A percentile compares a stretch with the other conserved stretches of the same genome.
Conservation (phyloP, 1,140 invertebrate genomes). For the Akabosia matsudoensis region DNA sequence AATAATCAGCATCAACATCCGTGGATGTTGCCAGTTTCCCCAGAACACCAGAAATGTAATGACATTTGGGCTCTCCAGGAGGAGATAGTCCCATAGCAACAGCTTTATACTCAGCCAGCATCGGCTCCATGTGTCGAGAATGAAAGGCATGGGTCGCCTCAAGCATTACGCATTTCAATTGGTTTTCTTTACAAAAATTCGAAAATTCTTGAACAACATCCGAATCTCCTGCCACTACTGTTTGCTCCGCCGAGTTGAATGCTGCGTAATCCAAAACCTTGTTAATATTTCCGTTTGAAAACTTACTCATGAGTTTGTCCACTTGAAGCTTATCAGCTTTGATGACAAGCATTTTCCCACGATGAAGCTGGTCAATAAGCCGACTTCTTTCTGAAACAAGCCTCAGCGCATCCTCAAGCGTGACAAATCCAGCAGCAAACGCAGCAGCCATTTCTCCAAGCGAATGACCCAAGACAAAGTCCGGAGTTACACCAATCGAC, state of each 20-base stretch:
- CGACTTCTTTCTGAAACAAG: background rate
- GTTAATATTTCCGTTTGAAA: background rate
- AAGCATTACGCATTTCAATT: background rate
- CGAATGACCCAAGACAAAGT: background rate
- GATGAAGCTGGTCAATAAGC: background rate
- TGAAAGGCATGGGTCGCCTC: background rate
- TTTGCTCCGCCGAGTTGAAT: background rate
- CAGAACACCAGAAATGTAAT: background rate
- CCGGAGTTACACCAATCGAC: background rate
- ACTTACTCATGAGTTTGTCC: background rate
- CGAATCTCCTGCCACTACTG: background rate
- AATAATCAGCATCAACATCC: background rate
- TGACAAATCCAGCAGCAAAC: background rate
- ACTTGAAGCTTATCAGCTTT: background rate
- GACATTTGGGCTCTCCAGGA: background rate
- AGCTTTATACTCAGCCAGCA: background rate
- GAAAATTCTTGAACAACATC: background rate
- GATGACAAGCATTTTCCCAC: background rate
- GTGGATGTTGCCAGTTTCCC: background rate
- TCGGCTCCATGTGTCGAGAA: constrained; percentile 2
- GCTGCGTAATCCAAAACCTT: background rate
- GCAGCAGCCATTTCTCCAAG: constrained; percentile 1
- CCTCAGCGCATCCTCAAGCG: background rate
- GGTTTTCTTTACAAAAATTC: background rate
- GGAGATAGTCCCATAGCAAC: background rate